Evolutionary conservation across 2,888 invertebrate species (phyloP).

Genomic region (Drepanosiphum platanoidis): DNA sequence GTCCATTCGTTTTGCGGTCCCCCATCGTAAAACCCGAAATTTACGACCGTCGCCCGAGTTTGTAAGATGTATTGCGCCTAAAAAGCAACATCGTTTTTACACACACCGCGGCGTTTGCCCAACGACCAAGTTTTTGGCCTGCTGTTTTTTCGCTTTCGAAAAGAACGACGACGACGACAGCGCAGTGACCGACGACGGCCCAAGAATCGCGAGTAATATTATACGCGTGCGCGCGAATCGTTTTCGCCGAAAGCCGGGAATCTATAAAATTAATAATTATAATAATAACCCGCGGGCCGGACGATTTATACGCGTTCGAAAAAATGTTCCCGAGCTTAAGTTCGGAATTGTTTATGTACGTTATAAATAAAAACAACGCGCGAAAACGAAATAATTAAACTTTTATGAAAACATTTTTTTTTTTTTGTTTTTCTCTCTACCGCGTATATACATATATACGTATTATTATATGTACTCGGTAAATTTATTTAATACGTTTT

Average conservation of each 20-base stretch:
- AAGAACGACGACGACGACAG: too few species aligned
- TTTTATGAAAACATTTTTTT: background rate
- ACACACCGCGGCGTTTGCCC: background rate
- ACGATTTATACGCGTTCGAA: background rate
- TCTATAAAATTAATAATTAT: background rate
- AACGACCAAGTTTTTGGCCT: background rate
- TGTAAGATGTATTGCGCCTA: conserved; percentile 14
- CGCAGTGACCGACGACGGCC: too few species aligned
- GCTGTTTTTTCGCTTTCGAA: too few species aligned
- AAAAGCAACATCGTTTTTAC: background rate
- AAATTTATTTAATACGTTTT: background rate
- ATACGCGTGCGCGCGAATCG: background rate
- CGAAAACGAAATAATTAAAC: background rate
- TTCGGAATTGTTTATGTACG: background rate
- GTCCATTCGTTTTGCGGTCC: conserved; percentile 32
- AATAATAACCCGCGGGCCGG: background rate
- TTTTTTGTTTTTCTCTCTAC: background rate
- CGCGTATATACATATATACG: background rate
- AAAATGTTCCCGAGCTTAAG: background rate
- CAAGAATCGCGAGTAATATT: background rate
- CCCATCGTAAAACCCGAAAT: conserved; percentile 20
- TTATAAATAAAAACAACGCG: background rate
- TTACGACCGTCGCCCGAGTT: background rate
- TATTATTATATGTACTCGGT: too few species aligned
- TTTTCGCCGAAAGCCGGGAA: background rate